phyloP scores from a whole-genome alignment of 2,888 invertebrate genomes.

The Philonicus albiceps region DNA sequence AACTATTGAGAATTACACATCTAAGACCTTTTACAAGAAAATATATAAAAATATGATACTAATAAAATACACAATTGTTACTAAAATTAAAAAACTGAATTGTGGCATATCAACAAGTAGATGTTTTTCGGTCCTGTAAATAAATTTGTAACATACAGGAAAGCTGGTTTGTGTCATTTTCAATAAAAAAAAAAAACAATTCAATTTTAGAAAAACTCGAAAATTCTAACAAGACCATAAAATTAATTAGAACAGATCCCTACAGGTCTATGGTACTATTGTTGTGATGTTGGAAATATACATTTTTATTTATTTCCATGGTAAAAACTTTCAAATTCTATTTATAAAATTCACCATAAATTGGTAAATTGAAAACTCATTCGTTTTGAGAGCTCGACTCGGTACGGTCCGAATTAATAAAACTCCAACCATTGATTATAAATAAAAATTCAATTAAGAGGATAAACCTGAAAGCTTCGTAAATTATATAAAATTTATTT shows the following conservation, averaged over 20 bases:
- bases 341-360: background rate
- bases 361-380: background rate
- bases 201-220: background rate
- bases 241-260: background rate
- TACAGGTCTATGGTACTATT: no score
- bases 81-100: no score
- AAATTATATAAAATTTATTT: background rate
- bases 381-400: background rate
- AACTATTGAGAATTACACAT: no score
- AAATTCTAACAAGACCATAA: background rate
- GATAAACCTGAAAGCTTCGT: background rate
- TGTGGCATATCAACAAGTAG: no score
- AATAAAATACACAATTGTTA: no score
- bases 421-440: background rate
- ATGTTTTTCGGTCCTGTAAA: background rate
- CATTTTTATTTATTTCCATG: background rate
- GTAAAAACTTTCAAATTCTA: background rate
- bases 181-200: background rate
- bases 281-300: background rate
- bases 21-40: no score
- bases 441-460: constrained; percentile 11
- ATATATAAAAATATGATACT: no score
- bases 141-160: background rate
- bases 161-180: background rate
- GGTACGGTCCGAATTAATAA: background rate